Conservation (phyloP, 2,797 vertebrate species). For the Salarias fasciatus region DNA sequence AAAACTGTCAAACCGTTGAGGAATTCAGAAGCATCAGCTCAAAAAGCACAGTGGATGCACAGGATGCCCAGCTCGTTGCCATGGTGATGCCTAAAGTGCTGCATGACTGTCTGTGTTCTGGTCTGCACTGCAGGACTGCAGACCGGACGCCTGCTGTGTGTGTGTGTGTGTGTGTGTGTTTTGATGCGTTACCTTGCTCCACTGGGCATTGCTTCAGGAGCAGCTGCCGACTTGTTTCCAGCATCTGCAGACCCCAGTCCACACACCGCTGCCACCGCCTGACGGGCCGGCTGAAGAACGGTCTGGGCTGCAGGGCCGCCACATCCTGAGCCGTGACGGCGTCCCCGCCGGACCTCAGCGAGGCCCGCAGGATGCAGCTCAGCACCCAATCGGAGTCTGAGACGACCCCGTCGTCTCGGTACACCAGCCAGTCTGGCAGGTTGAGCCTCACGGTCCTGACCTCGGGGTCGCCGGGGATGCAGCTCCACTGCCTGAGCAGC, state of each 20-base stretch:
- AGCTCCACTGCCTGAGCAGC: slow-evolving; percentile 73
- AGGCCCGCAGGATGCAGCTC: slow-evolving; percentile 74
- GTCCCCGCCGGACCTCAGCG: slow-evolving; percentile 56
- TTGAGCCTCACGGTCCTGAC: slow-evolving; percentile 60
- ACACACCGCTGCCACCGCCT: slow-evolving; percentile 78
- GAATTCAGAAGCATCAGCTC: too few species aligned
- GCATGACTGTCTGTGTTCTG: too few species aligned
- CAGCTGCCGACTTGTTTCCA: slow-evolving; percentile 47
- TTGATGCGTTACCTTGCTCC: slow-evolving; percentile 76
- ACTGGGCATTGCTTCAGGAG: slow-evolving; percentile 67
- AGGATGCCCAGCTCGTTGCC: too few species aligned
- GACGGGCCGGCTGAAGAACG: slow-evolving; percentile 71
- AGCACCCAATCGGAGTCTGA: slow-evolving; percentile 75
- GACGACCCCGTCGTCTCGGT: slow-evolving; percentile 79
- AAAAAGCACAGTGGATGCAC: too few species aligned
- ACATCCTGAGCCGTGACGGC: slow-evolving; percentile 47
- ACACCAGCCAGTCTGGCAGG: slow-evolving; percentile 85
- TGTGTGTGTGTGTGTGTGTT: too few species aligned
- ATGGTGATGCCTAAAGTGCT: too few species aligned
- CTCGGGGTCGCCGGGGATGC: slow-evolving; percentile 57
- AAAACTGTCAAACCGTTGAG: too few species aligned
- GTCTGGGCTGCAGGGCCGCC: slow-evolving; percentile 57
- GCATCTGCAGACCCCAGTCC: slow-evolving; percentile 72
- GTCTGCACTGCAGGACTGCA: too few species aligned
- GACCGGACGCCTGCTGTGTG: too few species aligned